phyloP scores from a whole-genome alignment of 1,140 invertebrate species.

The Andrena cerasifolii region DNA sequence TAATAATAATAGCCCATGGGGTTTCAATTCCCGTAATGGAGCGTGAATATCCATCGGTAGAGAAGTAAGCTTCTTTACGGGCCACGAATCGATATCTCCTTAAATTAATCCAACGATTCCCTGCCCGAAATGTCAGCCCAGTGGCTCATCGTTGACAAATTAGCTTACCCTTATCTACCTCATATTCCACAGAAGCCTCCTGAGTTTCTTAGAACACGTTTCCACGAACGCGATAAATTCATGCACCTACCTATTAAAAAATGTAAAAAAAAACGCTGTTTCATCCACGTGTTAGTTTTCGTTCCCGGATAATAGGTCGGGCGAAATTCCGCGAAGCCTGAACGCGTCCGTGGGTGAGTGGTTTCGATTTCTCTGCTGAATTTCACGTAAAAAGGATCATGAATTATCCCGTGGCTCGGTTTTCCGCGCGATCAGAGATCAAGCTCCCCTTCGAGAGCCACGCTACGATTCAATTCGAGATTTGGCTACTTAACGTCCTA shows the following conservation, averaged over 20 bases:
- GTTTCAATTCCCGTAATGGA: slow-evolving; percentile 31
- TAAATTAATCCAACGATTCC: background rate
- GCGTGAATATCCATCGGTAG: slow-evolving; percentile 4
- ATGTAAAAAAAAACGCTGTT: background rate
- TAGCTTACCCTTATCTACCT: too few species aligned
- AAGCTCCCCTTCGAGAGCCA: slow-evolving; percentile 12
- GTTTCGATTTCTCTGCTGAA: slow-evolving; percentile 37
- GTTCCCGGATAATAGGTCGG: background rate
- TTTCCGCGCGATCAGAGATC: slow-evolving; percentile 42
- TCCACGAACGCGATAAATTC: too few species aligned
- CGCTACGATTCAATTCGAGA: background rate
- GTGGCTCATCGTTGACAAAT: background rate
- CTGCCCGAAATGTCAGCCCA: background rate
- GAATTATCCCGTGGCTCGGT: slow-evolving; percentile 52
- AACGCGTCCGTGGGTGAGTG: slow-evolving; percentile 15
- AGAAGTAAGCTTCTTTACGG: too few species aligned
- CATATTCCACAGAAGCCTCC: too few species aligned
- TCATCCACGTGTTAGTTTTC: background rate
- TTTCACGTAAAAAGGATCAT: slow-evolving; percentile 37
- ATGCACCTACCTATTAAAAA: too few species aligned
- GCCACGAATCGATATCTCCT: too few species aligned
- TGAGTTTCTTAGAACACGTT: too few species aligned
- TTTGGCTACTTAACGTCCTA: slow-evolving; percentile 4
- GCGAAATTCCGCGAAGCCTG: too few species aligned
- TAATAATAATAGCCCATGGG: slow-evolving; percentile 21